These are phyloP conservation scores for Xyrauchen texanus DNA, from an alignment of 2,113 vertebrate genomes.

Conservation along the genomic window DNA sequence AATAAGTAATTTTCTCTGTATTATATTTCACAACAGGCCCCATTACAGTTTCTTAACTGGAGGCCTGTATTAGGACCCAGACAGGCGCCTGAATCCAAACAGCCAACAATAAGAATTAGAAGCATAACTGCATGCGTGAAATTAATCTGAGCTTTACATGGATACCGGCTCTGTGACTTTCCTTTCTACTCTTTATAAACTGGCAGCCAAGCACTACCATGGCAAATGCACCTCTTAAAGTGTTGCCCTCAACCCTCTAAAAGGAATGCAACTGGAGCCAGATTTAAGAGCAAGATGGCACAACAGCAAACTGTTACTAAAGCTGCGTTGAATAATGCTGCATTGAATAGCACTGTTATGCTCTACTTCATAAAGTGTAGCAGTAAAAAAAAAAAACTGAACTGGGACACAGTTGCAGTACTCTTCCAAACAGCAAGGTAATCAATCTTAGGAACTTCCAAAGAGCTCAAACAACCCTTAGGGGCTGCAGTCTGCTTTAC, in stretches of 20 bases:
- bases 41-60: neutral
- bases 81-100: neutral
- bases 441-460: neutral
- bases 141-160: neutral
- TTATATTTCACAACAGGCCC: neutral
- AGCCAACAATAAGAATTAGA: neutral
- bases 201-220: neutral
- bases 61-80: neutral
- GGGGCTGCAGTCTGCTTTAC: too few species aligned
- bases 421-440: neutral
- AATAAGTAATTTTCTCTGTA: neutral
- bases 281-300: neutral
- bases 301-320: neutral
- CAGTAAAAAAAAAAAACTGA: too few species aligned
- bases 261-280: neutral
- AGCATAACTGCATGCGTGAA: neutral
- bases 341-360: neutral
- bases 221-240: neutral
- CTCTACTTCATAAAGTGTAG: neutral
- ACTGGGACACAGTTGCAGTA: too few species aligned
- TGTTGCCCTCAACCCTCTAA: neutral
- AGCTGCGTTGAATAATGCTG: neutral
- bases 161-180: neutral
- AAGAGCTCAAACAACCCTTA: constrained; percentile 1
- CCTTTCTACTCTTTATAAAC: neutral